These are phyloP conservation scores for Emydoidea blandingii DNA, from an alignment of 2,797 vertebrate genomes.

Conservation along the genomic window DNA sequence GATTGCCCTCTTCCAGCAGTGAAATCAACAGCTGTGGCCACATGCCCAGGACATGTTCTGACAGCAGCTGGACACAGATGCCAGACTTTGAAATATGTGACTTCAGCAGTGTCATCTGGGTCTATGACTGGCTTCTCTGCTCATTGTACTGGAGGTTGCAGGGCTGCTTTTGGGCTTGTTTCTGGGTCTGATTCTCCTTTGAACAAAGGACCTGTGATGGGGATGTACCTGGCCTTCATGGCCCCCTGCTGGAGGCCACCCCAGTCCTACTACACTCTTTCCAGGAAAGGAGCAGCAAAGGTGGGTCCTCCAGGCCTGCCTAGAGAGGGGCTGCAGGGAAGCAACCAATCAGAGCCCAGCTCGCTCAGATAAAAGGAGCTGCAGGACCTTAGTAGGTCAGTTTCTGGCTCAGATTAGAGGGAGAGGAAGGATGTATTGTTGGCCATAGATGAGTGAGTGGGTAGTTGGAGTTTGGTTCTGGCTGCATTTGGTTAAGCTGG, in stretches of 20 bases:
- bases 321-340: background rate
- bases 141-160: slow-evolving; percentile 25
- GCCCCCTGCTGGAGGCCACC: background rate
- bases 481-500: background rate
- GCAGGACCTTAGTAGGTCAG: background rate
- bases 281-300: background rate
- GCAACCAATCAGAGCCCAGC: background rate
- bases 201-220: background rate
- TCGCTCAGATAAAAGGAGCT: background rate
- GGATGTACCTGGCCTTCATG: background rate
- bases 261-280: background rate
- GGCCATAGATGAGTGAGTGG: background rate
- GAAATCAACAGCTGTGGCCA: slow-evolving; percentile 46
- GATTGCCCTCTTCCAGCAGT: background rate
- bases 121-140: slow-evolving; percentile 17
- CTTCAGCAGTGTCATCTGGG: slow-evolving; percentile 22
- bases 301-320: background rate
- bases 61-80: slow-evolving; percentile 47
- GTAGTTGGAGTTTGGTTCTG: background rate
- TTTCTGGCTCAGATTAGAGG: background rate
- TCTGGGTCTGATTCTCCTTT: background rate
- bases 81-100: slow-evolving; percentile 52
- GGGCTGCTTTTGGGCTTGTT: background rate
- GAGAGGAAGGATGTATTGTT: background rate
- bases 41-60: background rate